Evolutionary conservation across 2,888 invertebrate species (phyloP), one percentile per base, ranked within the genome.

Genomic region (Xestia c-nigrum): DNA sequence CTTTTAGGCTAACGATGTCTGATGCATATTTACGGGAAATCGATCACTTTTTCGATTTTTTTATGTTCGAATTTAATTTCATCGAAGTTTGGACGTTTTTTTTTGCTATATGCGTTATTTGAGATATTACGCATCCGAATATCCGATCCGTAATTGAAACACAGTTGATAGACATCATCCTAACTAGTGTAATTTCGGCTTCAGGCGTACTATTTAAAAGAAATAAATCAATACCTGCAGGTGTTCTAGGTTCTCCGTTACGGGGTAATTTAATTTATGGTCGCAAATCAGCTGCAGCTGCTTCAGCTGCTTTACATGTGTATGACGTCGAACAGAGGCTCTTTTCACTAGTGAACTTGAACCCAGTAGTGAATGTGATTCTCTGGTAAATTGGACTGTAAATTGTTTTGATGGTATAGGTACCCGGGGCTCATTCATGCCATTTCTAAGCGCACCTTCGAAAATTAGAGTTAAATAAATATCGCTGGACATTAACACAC

Each of bases 251-350:
- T 47, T 63, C 46, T 47, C n/a, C 12, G 12, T 16, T 46, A 24
- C 19, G 12, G 5, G 10, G 21, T 40, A 38, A 46, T 66, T 65
- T 40, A 43, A 38, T 50, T 31, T 55, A 72, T 31, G 24, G n/a
- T 64, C 31, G 57, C n/a, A 24, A 66, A 66, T 40, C 50, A 31
- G 65, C 24, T 19, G 43, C 61, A n/a, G n/a, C n/a, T n/a, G n/a
- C n/a, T n/a, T n/a, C n/a, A n/a, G n/a, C n/a, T n/a, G n/a, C n/a
- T n/a, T n/a, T n/a, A n/a, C 24, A 69, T 66, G 69, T 66, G 63
- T 63, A 55, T 24, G 46, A 38, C 65, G 24, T 50, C 65, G 47
- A 59, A 83, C 68, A 84, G 79, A 63, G 57, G 67, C 47, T 52
- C 16, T 70, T 61, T 24, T 55, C 16, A 24, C 38, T 10, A 50